A percentile compares a stretch with the other conserved stretches of the same genome.
phyloP scores from a whole-genome alignment of 2,113 vertebrate species.

The Deroptyus accipitrinus region DNA sequence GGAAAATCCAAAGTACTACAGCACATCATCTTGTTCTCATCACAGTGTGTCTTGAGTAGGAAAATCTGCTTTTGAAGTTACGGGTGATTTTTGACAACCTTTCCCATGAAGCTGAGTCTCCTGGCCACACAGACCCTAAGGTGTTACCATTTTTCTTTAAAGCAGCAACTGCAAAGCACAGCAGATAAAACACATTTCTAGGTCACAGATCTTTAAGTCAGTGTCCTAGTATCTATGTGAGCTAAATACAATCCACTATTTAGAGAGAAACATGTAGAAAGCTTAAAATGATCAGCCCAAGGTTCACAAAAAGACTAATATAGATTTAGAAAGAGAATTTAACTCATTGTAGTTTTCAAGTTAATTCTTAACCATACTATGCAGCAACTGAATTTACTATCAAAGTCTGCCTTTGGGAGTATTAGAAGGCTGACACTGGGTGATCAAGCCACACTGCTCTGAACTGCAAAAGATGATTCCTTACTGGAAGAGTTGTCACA shows the following conservation, averaged over 20 bases:
- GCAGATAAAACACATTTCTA: background rate
- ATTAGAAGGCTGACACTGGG: slow-evolving; percentile 65
- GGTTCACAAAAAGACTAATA: background rate
- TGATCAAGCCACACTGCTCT: slow-evolving; percentile 73
- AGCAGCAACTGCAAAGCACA: background rate
- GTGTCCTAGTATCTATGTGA: background rate
- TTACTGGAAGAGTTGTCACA: background rate
- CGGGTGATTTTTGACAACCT: background rate
- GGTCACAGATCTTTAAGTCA: background rate
- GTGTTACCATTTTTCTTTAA: background rate
- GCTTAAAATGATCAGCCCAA: background rate
- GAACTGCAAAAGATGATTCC: slow-evolving; percentile 19
- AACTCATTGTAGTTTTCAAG: background rate
- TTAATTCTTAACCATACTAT: background rate
- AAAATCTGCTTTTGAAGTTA: background rate
- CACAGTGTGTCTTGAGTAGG: background rate
- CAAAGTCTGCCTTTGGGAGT: background rate
- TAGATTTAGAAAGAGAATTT: background rate
- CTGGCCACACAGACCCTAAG: background rate
- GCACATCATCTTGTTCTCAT: background rate
- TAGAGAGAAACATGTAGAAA: background rate
- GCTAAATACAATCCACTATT: background rate
- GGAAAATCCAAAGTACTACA: background rate
- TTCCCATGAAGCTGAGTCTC: background rate
- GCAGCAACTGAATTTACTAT: background rate